Percentiles rank a stretch among this genome's conserved stretches.
phyloP scores from a whole-genome alignment of 2,113 vertebrate species.

The Podarcis muralis region DNA sequence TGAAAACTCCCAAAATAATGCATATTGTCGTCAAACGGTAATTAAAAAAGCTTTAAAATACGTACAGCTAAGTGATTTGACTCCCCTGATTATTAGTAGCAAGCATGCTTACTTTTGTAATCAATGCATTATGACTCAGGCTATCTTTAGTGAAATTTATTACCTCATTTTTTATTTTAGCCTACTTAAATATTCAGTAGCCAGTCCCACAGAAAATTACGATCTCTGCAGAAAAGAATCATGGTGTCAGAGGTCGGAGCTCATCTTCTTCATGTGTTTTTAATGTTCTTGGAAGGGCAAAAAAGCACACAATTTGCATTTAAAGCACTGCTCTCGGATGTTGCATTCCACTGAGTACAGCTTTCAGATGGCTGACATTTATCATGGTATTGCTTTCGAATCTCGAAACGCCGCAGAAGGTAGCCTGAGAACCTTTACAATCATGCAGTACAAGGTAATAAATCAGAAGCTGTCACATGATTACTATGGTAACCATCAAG shows the following conservation, averaged over 20 bases:
- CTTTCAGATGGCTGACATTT: slow-evolving; percentile 73
- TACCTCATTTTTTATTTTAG: slow-evolving; percentile 72
- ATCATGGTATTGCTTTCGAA: slow-evolving; percentile 72
- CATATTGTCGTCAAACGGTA: slow-evolving; percentile 60
- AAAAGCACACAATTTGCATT: slow-evolving; percentile 76
- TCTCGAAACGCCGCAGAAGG: slow-evolving; percentile 73
- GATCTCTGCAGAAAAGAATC: slow-evolving; percentile 66
- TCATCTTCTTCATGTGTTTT: slow-evolving; percentile 73
- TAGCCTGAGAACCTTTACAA: slow-evolving; percentile 70
- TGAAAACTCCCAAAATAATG: slow-evolving; percentile 62
- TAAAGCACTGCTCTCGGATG: slow-evolving; percentile 66
- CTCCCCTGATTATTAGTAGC: slow-evolving; percentile 67
- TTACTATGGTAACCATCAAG: slow-evolving; percentile 84
- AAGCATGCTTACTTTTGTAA: slow-evolving; percentile 67
- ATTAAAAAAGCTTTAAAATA: slow-evolving; percentile 66
- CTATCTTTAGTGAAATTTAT: slow-evolving; percentile 73
- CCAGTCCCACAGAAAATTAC: slow-evolving; percentile 65
- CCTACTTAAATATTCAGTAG: slow-evolving; percentile 72
- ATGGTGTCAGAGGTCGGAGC: slow-evolving; percentile 74
- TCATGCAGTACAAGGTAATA: slow-evolving; percentile 71
- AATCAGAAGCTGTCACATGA: slow-evolving; percentile 74
- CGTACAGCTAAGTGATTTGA: slow-evolving; percentile 50
- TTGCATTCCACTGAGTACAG: slow-evolving; percentile 64
- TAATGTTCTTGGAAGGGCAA: slow-evolving; percentile 74
- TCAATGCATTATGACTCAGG: slow-evolving; percentile 64